Evolutionary conservation across 2,113 vertebrate genomes (phyloP).

Genomic region (Bothrops jararaca): DNA sequence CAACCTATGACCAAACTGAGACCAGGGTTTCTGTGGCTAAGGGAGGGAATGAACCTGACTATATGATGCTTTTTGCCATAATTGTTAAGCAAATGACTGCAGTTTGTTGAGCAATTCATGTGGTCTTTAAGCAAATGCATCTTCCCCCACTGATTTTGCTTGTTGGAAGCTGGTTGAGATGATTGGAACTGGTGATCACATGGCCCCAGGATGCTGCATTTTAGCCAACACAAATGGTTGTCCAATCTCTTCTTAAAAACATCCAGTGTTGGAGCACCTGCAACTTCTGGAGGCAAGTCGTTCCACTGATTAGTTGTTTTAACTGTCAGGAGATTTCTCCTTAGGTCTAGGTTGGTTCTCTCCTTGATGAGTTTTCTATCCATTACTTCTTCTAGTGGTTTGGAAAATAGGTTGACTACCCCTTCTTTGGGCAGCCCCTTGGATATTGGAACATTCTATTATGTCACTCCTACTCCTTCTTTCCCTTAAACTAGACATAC

Average conservation of each 20-base stretch:
- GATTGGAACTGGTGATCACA: background rate
- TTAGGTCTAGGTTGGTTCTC: too few species aligned
- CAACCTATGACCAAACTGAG: background rate
- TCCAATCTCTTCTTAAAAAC: background rate
- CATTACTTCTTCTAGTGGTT: background rate
- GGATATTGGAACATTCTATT: background rate
- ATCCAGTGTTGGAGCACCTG: background rate
- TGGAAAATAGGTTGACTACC: background rate
- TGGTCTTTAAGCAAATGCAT: background rate
- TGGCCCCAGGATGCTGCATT: background rate
- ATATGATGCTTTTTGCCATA: background rate
- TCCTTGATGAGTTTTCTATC: too few species aligned
- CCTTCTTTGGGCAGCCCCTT: background rate
- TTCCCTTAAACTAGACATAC: background rate
- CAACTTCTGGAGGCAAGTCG: background rate
- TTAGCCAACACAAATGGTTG: background rate
- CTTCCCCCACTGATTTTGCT: background rate
- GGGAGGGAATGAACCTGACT: background rate
- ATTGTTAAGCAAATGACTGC: background rate
- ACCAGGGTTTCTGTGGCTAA: background rate
- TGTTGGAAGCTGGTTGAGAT: background rate
- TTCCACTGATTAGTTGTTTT: background rate
- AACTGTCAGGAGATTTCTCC: too few species aligned
- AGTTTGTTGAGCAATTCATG: background rate
- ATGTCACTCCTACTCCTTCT: background rate